Conservation (phyloP, 2,797 vertebrate genomes). For the Pipistrellus kuhlii region DNA sequence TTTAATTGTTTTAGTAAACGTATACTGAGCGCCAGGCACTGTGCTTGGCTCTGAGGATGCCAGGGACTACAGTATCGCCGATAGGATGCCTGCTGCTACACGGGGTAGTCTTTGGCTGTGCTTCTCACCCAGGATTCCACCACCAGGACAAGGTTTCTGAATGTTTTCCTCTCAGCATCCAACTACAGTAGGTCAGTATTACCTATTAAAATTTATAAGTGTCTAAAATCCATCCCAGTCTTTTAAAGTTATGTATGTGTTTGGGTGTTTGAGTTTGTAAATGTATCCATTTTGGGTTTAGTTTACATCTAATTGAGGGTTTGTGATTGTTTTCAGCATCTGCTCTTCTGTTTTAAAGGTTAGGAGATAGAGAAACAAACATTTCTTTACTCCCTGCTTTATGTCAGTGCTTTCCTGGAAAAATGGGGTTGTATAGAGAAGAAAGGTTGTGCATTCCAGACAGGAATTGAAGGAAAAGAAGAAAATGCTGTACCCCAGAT, state of each 20-base stretch:
- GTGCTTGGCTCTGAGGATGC: neutral
- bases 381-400: conserved; percentile 4
- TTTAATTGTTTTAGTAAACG: neutral
- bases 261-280: neutral
- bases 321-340: neutral
- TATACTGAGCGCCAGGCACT: neutral
- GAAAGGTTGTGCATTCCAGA: neutral
- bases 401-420: neutral
- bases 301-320: neutral
- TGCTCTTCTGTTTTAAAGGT: conserved; percentile 33
- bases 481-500: neutral
- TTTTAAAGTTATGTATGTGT: neutral
- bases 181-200: neutral
- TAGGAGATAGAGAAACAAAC: neutral
- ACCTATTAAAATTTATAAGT: neutral
- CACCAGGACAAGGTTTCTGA: neutral
- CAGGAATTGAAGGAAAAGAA: neutral
- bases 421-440: neutral
- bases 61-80: neutral
- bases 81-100: rapidly evolving
- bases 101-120: neutral
- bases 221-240: neutral
- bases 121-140: neutral
- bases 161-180: neutral
- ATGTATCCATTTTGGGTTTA: neutral